phyloP scores from a whole-genome alignment of 2,797 vertebrate genomes.

The Enteromius thamalakanensis region DNA sequence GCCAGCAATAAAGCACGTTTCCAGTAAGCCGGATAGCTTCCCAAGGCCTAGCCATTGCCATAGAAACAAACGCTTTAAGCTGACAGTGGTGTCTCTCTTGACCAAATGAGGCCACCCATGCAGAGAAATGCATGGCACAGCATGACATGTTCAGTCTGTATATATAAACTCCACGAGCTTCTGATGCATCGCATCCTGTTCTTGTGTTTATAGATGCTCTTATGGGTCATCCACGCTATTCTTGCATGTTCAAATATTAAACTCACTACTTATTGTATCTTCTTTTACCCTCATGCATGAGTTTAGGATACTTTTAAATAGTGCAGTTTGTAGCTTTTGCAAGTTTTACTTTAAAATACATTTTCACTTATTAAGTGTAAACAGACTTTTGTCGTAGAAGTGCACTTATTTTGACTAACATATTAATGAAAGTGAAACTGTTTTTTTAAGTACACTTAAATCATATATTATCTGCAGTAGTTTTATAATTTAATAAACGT shows the following conservation, averaged over 20 bases:
- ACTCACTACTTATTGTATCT: neutral
- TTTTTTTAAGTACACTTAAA: neutral
- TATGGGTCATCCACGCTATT: neutral
- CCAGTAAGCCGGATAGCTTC: slow-evolving; percentile 80
- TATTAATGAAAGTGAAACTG: neutral
- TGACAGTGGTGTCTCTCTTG: slow-evolving; percentile 61
- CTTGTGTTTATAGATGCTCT: neutral
- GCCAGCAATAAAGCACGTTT: slow-evolving; percentile 80
- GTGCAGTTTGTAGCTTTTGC: no score
- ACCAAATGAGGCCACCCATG: slow-evolving; percentile 73
- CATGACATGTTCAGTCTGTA: slow-evolving; percentile 29
- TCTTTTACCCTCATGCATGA: no score
- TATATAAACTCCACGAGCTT: neutral
- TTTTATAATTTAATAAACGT: neutral
- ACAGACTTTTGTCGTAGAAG: neutral
- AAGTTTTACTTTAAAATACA: neutral
- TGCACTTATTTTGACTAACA: neutral
- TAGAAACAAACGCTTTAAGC: slow-evolving; percentile 70
- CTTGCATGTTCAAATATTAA: neutral
- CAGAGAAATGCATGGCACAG: slow-evolving; percentile 49
- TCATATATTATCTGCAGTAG: no score
- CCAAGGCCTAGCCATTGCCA: slow-evolving; percentile 70
- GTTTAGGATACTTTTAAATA: no score
- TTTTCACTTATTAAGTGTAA: neutral
- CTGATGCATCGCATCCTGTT: neutral